Base-by-base conservation (phyloP, 2,797 vertebrate genomes). In the Emydoidea blandingii region DNA sequence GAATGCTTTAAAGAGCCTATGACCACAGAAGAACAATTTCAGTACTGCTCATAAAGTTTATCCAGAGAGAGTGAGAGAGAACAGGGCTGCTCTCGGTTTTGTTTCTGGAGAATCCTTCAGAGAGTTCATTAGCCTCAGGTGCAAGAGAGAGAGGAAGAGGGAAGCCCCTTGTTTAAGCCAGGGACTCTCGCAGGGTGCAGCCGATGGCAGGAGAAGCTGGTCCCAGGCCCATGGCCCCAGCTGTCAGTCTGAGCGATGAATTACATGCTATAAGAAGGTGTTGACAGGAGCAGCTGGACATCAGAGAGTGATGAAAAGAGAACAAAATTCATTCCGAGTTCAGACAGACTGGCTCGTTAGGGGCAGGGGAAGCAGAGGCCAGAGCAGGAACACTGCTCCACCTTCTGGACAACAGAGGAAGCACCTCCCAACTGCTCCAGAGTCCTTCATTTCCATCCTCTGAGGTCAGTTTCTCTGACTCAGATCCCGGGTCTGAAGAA, bases 201-300 rank as follows among this genome's bases (percentile, higher is more conserved):
- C 98, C 98, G 98, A 98, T 98, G 98, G 98, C 99, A 99, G 98
- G 96, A 98, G 98, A 99, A 99, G 98, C 99, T 98, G 99, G 99
- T 99, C 98, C 98, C 98, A 98, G 99, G 99, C 98, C 98, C 97
- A 82, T 59, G 98, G 99, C 99, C 99, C 99, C 99, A 99, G 99
- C 99, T 99, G 99, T 99, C 99, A 98, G 98, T 98, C 97, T 98
- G 98, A 98, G 99, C 98, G 98, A 99, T 99, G 99, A 99, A 99
- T 99, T 99, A 99, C 99, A 98, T 98, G 98, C 98, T 98, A 98
- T 99, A 99, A 99, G 99, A 99, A 99, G 99, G 99, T 99, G 99
- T 99, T 99, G 99, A 99, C 99, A 99, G 99, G 98, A 99, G 99
- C 99, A 99, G 99, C 99, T 99, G 99, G 99, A 99, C 99, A 99